Percentiles rank a stretch among this genome's conserved stretches.
Evolutionary conservation across 2,113 vertebrate species (phyloP).

Genomic region (Corythoichthys intestinalis): DNA sequence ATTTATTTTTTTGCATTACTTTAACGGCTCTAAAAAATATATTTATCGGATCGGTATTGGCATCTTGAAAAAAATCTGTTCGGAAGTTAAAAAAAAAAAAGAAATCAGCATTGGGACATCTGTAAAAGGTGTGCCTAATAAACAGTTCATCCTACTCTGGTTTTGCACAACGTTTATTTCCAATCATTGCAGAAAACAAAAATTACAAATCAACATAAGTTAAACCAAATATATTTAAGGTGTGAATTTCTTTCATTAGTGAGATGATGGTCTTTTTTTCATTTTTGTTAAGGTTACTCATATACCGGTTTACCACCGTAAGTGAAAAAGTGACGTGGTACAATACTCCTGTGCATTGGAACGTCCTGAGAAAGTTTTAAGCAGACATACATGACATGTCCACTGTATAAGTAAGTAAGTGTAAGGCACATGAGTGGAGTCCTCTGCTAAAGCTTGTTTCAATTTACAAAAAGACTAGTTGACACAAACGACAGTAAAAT

Average conservation of each 20-base stretch:
- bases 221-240: background rate
- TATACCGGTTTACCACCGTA: background rate
- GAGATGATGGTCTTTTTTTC: background rate
- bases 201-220: background rate
- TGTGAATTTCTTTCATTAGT: background rate
- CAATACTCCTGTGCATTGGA: constrained; percentile 26
- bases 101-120: no score
- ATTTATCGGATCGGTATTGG: no score
- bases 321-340: constrained; percentile 15
- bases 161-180: background rate
- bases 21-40: no score
- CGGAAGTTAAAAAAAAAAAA: no score
- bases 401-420: constrained; percentile 24
- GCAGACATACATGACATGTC: background rate
- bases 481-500: background rate
- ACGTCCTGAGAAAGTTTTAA: constrained; percentile 23
- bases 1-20: no score
- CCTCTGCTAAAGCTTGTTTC: constrained; percentile 17
- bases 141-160: no score
- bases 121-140: no score
- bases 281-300: background rate
- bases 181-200: background rate
- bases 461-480: constrained; percentile 22
- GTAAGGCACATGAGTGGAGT: constrained; percentile 47
- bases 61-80: no score